phyloP scores from a whole-genome alignment of 2,888 invertebrate genomes.

The Drosophila parthenogenetica region DNA sequence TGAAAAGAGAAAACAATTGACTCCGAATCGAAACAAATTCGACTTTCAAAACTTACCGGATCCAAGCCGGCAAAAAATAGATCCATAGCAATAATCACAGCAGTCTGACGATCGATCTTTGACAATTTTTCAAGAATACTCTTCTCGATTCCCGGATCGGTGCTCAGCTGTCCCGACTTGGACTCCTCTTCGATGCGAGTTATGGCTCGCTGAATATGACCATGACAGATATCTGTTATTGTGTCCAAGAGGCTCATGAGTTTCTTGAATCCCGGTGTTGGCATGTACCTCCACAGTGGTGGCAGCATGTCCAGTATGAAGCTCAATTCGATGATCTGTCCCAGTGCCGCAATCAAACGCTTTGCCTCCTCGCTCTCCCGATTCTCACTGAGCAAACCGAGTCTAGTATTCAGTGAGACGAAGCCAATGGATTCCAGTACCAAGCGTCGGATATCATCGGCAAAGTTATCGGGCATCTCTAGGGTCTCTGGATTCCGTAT shows the following conservation, averaged over 20 bases:
- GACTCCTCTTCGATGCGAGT: slow-evolving; percentile 73
- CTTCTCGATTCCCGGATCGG: slow-evolving; percentile 55
- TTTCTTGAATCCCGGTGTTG: slow-evolving; percentile 73
- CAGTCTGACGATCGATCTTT: slow-evolving; percentile 87
- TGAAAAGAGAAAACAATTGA: neutral
- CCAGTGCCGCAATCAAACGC: slow-evolving; percentile 54
- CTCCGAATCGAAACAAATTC: too few species aligned
- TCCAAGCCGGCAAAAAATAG: slow-evolving; percentile 90
- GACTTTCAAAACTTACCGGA: slow-evolving; percentile 86
- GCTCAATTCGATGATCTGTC: slow-evolving; percentile 54
- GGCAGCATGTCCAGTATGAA: slow-evolving; percentile 79
- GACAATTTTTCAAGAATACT: slow-evolving; percentile 89
- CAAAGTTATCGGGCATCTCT: slow-evolving; percentile 85
- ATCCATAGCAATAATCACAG: slow-evolving; percentile 89
- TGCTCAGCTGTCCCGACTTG: slow-evolving; percentile 70
- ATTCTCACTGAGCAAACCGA: slow-evolving; percentile 75
- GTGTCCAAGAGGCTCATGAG: slow-evolving; percentile 69
- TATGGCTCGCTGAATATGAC: slow-evolving; percentile 82
- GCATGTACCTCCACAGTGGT: slow-evolving; percentile 77
- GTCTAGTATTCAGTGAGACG: slow-evolving; percentile 84
- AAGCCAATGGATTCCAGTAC: slow-evolving; percentile 86
- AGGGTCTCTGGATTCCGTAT: slow-evolving; percentile 74
- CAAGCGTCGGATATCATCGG: slow-evolving; percentile 86
- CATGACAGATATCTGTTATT: slow-evolving; percentile 74
- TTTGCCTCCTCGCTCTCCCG: slow-evolving; percentile 60